A percentile compares a stretch with the other conserved stretches of the same genome.
Conservation (phyloP, 1,140 invertebrate genomes). For the Camponotus vicinus region DNA sequence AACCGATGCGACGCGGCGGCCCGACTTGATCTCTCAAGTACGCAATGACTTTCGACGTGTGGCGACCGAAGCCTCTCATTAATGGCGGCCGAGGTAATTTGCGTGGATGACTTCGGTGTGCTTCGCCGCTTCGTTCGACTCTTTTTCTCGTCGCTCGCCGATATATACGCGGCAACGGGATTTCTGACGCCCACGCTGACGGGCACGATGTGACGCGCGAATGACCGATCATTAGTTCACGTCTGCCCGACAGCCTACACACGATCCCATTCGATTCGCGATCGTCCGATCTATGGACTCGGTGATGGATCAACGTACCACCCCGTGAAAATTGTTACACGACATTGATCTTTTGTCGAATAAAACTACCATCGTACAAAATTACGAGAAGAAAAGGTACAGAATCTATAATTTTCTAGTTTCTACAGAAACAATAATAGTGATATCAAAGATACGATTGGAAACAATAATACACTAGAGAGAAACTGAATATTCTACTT, state of each 20-base stretch:
- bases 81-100: conserved; percentile 79
- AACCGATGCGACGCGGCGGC: conserved; percentile 46
- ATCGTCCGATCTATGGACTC: neutral
- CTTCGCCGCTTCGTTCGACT: conserved; percentile 28
- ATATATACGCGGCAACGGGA: conserved; percentile 52
- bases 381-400: neutral
- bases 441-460: no score
- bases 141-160: neutral
- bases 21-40: conserved; percentile 70
- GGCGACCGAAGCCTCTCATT: conserved; percentile 77
- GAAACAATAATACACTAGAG: no score
- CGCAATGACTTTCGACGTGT: conserved; percentile 75
- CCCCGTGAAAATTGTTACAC: neutral
- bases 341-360: neutral
- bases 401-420: neutral
- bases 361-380: neutral
- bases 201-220: conserved; percentile 70
- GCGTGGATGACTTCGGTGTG: conserved; percentile 77
- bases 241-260: conserved; percentile 41
- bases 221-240: conserved; percentile 73
- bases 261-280: conserved; percentile 41
- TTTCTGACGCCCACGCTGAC: conserved; percentile 75
- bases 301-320: neutral
- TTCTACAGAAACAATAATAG: no score
- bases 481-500: neutral